These are phyloP conservation scores for Hypercompe scribonia DNA, from an alignment of 2,888 invertebrate genomes.

Conservation along the genomic window DNA sequence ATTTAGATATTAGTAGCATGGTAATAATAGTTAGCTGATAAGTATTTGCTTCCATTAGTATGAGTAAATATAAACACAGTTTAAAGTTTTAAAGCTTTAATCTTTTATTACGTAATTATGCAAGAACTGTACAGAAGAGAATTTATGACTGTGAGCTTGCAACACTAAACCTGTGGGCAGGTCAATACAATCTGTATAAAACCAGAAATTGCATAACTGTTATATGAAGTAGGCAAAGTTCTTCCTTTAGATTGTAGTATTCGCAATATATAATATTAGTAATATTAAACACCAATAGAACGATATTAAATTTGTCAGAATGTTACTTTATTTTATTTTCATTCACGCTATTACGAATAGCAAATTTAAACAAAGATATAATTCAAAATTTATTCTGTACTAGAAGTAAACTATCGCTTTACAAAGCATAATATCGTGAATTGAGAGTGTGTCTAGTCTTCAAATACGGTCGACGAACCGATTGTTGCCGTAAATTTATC, in stretches of 20 bases:
- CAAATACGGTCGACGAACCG: conserved; percentile 30
- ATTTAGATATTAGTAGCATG: no score
- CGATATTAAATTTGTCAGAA: not conserved
- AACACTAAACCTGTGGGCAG: no score
- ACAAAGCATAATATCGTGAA: not conserved
- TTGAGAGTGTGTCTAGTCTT: conserved; percentile 9
- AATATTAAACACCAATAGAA: not conserved
- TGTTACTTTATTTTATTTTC: not conserved
- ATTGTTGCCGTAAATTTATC: conserved; percentile 32
- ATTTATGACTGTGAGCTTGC: no score
- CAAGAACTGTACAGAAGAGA: no score
- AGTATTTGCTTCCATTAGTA: not conserved
- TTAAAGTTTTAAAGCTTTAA: not conserved
- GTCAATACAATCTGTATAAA: no score
- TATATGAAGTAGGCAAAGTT: no score
- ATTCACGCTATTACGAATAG: not conserved
- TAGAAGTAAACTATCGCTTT: not conserved
- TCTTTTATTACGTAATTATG: not conserved
- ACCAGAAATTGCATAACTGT: no score
- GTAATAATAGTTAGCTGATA: no score
- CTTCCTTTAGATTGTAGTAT: no score
- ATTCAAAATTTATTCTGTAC: not conserved
- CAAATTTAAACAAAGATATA: not conserved
- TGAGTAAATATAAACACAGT: not conserved
- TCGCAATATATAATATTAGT: no score